These are phyloP conservation scores for Gymnobelideus leadbeateri DNA, from an alignment of 2,113 vertebrate genomes.

Conservation along the genomic window DNA sequence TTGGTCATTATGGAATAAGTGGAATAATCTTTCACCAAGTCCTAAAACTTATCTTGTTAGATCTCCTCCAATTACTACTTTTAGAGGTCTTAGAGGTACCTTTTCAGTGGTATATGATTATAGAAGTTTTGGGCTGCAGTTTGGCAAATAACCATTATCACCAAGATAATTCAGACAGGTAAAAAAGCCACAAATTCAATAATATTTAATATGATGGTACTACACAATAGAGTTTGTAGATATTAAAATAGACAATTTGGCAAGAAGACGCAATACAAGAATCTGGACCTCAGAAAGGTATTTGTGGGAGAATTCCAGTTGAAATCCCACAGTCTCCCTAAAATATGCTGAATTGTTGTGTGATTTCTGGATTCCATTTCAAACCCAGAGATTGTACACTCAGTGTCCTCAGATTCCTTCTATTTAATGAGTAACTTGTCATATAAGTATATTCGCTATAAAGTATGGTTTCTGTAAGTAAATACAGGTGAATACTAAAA, in stretches of 20 bases:
- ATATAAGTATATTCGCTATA: neutral
- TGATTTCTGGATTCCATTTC: constrained; percentile 30
- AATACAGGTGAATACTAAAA: neutral
- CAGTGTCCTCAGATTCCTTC: neutral
- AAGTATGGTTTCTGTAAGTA: neutral
- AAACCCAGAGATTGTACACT: neutral
- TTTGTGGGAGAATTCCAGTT: neutral
- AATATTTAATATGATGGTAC: neutral
- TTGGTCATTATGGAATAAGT: neutral
- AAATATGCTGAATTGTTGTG: neutral
- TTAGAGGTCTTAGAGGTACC: neutral
- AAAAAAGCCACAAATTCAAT: constrained; percentile 9
- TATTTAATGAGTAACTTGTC: neutral
- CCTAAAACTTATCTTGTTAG: neutral
- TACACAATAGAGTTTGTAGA: neutral
- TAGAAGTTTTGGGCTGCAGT: neutral
- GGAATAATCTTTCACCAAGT: neutral
- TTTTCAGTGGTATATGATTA: neutral
- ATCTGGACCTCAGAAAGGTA: neutral
- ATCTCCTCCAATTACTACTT: neutral
- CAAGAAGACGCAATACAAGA: neutral
- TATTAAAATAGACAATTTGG: constrained; percentile 2
- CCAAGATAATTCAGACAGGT: neutral
- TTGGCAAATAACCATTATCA: neutral
- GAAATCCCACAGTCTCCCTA: neutral